Base-by-base conservation (phyloP, 2,797 vertebrate genomes). In the Urophycis tenuis region DNA sequence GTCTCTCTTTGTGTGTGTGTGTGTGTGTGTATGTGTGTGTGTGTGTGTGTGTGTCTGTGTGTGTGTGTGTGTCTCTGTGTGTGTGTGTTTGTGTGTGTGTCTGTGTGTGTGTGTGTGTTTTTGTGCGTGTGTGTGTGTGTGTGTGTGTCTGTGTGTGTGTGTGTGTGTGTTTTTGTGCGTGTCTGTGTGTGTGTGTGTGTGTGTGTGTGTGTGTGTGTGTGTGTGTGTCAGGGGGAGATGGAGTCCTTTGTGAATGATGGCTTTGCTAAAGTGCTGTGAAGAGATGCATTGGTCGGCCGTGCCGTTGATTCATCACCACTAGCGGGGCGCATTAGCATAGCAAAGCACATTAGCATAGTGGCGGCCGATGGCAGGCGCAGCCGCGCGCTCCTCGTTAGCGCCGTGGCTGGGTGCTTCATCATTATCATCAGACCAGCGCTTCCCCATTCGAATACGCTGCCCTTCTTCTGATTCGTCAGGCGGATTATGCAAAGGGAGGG, bases 221-320 rank as follows among this genome's bases (percentile, higher is more conserved):
- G 29, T 74, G 77, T 60, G 32, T 73, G 71, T 82, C 86, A 89
- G 89, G 90, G 85, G 79, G 67, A 15, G 33, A 1, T 29, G 30
- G 70, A 73, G 86, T 89, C 89, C 89, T 90, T 85, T 85, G 87
- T 90, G 90, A 91, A 85, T 89, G 90, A 91, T 91, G 86, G 88
- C 87, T 87, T 88, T 84, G 88, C 89, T 91, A 90, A 91, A 91
- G 88, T 90, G 87, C 89, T 88, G 89, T 74, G 85, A 89, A 91
- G 78, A 92, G 87, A 90, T 90, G 88, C 89, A 90, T 88, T 90
- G 88, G 78, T 90, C 85, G 87, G 81, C 84, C 78, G 80, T 39
- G 81, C 80, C 77, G 88, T 90, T 92, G 92, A 92, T 90, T 88
- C 89, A 91, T 91, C 84, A 70, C 29, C 10, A 30, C 67, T 14